Percentiles rank a stretch among this genome's conserved stretches.
phyloP scores from a whole-genome alignment of 2,113 vertebrate genomes.

The Ibidorhyncha struthersii region DNA sequence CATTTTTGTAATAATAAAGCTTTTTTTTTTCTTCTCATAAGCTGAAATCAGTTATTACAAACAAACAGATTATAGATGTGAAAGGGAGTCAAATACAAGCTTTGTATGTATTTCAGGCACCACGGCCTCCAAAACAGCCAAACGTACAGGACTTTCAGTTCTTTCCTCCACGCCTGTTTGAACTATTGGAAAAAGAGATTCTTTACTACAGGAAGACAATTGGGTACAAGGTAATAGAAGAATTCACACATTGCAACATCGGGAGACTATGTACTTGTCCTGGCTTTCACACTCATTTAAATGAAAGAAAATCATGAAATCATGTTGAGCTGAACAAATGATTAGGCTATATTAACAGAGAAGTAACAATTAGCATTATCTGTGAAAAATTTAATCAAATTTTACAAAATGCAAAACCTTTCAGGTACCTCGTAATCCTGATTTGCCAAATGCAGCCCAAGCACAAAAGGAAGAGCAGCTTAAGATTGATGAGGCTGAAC shows the following conservation, averaged over 20 bases:
- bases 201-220: conserved; percentile 99
- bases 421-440: conserved; percentile 95
- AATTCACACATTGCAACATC: not conserved
- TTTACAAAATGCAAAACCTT: conserved; percentile 2
- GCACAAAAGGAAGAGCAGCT: conserved; percentile 95
- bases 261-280: not conserved
- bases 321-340: not conserved
- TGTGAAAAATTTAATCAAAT: not conserved
- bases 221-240: conserved; percentile 90
- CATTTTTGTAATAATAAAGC: not conserved
- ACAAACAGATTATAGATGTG: not conserved
- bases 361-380: not conserved
- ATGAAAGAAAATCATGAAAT: not conserved
- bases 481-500: conserved; percentile 97
- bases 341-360: not conserved
- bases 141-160: conserved; percentile 99
- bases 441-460: conserved; percentile 92
- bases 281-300: not conserved
- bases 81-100: not conserved
- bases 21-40: not conserved
- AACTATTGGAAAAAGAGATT: conserved; percentile 97
- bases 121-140: conserved; percentile 96
- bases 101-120: conserved; percentile 81
- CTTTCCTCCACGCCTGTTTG: conserved; percentile 96
- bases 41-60: not conserved